Base-by-base conservation (phyloP, 2,113 vertebrate genomes). In the Aplodontia rufa region DNA sequence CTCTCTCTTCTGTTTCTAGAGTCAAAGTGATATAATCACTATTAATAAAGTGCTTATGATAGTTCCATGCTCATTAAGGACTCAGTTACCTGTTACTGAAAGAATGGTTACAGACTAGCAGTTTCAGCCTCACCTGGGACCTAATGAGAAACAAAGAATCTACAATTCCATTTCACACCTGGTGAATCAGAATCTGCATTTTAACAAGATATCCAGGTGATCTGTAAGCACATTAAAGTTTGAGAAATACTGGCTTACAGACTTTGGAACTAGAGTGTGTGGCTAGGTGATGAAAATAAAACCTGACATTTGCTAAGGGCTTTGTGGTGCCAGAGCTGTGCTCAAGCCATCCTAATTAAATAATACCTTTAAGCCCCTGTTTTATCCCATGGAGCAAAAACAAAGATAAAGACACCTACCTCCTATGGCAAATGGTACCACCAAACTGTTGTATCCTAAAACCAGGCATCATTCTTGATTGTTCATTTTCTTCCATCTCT, bases 251-350 rank as follows among this genome's bases (percentile, higher is more conserved):
- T 94, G 68, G 42, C 32, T 95, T 94, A 37, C 58, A 81, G 28
- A 90, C 28, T 95, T 87, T 85, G 62, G 55, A 97, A 69, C 69
- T 83, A 95, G 24, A 62, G 49, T 93, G 40, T 92, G 62, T 89
- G 75, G 53, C 51, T 95, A 68, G 16, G 14, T 81, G 78, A 60
- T 84, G 93, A 87, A 97, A 96, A 90, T 94, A 78, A 95, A 95
- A 71, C 45, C 72, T 95, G 91, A 90, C 66, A 82, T 92, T 95
- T 92, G 45, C 66, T 76, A 49, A 94, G 72, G 64, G 35, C 82
- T 94, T 90, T 66, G 40, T 85, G 78, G 53, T 58, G 6, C 75
- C 81, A 76, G 20, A 82, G 84, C 45, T 90, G 26, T 92, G 55
- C 55, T 68, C 71, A 76, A 71, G 72, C 95, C 85, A 87, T 87